phyloP scores from a whole-genome alignment of 2,113 vertebrate genomes.

The Cranoglanis bouderius region DNA sequence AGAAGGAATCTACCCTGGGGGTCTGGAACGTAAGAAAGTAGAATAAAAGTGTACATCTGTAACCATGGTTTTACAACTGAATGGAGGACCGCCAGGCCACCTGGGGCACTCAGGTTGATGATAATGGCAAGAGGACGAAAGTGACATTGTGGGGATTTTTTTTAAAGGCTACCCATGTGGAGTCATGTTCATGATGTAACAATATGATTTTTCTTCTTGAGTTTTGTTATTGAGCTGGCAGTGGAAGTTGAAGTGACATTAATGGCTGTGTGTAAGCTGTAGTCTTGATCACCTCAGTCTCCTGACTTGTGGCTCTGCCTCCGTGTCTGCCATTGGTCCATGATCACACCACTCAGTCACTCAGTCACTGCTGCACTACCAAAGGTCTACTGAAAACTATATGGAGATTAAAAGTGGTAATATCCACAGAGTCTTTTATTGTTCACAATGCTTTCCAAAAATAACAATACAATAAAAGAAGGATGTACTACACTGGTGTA shows the following conservation, averaged over 20 bases:
- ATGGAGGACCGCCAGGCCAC: neutral
- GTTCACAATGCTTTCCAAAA: neutral
- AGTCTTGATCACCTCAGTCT: constrained; percentile 48
- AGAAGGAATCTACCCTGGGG: neutral
- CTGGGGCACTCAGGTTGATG: neutral
- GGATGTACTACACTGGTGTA: neutral
- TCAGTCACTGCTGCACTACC: constrained; percentile 64
- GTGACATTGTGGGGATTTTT: neutral
- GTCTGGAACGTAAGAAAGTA: neutral
- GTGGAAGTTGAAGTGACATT: constrained; percentile 4
- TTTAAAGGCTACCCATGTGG: neutral
- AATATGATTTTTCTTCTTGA: neutral
- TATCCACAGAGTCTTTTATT: neutral
- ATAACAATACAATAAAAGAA: neutral
- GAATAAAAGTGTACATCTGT: neutral
- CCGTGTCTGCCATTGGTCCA: constrained; percentile 63
- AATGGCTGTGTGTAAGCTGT: constrained; percentile 49
- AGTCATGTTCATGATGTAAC: neutral
- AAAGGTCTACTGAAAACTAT: constrained; percentile 40
- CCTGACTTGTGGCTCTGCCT: constrained; percentile 66
- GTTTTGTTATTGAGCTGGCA: neutral
- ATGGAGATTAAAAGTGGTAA: constrained; percentile 35
- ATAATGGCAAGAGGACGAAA: neutral
- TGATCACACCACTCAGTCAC: constrained; percentile 61
- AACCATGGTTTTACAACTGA: neutral